phyloP scores from a whole-genome alignment of 2,888 invertebrate genomes.

The Cryptocephalus moraei region DNA sequence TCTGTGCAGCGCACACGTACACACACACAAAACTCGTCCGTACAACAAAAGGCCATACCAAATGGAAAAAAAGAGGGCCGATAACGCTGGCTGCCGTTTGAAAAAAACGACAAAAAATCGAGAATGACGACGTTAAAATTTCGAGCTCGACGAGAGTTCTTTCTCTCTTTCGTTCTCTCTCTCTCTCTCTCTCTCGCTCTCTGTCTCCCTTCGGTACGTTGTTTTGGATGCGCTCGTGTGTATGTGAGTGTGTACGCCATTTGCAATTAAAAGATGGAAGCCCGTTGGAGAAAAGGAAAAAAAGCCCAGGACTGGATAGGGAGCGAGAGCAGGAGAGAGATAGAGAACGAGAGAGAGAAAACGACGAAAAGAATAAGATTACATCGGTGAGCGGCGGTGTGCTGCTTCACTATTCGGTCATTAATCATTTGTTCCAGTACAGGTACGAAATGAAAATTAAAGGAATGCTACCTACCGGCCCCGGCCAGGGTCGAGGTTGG shows the following conservation, averaged over 20 bases:
- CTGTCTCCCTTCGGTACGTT: no score
- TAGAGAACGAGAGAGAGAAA: no score
- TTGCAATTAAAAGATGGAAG: constrained; percentile 14
- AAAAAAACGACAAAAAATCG: background rate
- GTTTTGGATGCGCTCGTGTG: no score
- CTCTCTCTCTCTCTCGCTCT: no score
- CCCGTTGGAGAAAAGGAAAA: constrained; percentile 7
- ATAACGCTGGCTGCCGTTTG: background rate
- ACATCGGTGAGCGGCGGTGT: constrained; percentile 5
- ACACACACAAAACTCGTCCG: no score
- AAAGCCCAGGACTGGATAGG: constrained; percentile 6
- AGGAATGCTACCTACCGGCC: background rate
- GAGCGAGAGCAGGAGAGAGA: constrained; percentile 1
- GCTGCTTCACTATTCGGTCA: constrained; percentile 11
- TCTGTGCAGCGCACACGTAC: no score
- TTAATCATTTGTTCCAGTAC: constrained; percentile 10
- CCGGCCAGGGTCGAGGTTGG: no score
- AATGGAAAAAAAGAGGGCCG: background rate
- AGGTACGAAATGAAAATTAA: constrained; percentile 8
- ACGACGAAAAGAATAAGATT: background rate
- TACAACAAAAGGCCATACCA: no score
- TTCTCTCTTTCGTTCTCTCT: no score
- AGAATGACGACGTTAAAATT: constrained; percentile 2
- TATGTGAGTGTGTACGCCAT: constrained; percentile 4
- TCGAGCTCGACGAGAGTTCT: background rate